Percentiles rank a stretch among this genome's conserved stretches.
These are phyloP conservation scores for Seriola rivoliana DNA, from an alignment of 2,113 vertebrate species.

Conservation along the genomic window DNA sequence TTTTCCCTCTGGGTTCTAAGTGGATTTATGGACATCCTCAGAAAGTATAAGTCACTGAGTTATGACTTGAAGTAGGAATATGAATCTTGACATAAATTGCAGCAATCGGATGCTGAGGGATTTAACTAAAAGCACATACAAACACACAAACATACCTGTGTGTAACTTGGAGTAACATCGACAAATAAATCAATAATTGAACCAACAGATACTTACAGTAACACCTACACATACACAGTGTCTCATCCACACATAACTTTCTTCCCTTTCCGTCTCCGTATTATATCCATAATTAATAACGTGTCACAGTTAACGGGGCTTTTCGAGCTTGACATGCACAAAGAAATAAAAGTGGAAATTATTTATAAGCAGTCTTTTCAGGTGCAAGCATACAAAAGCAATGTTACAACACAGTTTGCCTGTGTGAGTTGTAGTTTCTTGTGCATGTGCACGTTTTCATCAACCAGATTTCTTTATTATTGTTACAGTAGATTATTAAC, in stretches of 20 bases:
- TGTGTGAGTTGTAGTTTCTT: background rate
- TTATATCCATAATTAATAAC: slow-evolving; percentile 25
- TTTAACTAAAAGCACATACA: background rate
- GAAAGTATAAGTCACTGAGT: background rate
- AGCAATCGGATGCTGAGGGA: background rate
- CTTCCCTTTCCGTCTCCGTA: background rate
- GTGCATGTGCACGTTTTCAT: background rate
- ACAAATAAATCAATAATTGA: background rate
- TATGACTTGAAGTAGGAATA: background rate
- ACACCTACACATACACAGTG: background rate
- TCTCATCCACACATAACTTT: background rate
- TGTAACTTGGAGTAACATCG: background rate
- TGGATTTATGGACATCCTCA: no score
- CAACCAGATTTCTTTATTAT: background rate
- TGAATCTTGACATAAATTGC: background rate
- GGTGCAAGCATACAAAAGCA: background rate
- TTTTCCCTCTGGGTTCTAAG: no score
- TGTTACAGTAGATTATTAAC: background rate
- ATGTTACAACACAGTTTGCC: background rate
- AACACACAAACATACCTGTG: background rate
- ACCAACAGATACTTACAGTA: background rate
- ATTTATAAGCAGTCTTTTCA: slow-evolving; percentile 6
- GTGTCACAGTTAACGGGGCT: background rate
- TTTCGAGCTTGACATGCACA: slow-evolving; percentile 2
- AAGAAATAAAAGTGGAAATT: slow-evolving; percentile 6